Evolutionary conservation across 2,797 vertebrate genomes (phyloP).

Genomic region (Odontamblyopus rebecca): DNA sequence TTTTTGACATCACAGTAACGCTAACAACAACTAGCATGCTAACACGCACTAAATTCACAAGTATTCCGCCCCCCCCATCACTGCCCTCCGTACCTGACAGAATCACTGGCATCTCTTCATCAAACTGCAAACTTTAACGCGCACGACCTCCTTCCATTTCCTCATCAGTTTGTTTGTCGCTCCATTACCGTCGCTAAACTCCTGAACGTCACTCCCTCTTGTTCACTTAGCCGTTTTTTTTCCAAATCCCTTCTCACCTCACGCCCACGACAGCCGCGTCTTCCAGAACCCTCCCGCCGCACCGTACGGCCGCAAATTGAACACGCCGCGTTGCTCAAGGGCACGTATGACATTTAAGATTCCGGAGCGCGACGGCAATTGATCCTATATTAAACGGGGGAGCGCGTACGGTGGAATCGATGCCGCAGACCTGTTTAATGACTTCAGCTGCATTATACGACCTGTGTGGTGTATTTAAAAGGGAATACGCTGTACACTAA

Average conservation of each 20-base stretch:
- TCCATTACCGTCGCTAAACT: constrained; percentile 4
- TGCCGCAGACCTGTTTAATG: constrained; percentile 3
- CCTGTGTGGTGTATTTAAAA: constrained; percentile 6
- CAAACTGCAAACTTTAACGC: neutral
- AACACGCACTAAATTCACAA: too few relatives aligned
- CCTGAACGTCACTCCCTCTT: neutral
- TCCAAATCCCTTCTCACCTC: neutral
- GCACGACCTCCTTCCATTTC: neutral
- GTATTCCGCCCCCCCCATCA: too few relatives aligned
- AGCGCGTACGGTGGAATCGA: constrained; percentile 23
- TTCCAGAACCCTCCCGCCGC: neutral
- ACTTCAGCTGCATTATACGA: neutral
- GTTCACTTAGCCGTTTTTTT: neutral
- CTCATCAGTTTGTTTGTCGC: neutral
- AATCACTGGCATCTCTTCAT: neutral
- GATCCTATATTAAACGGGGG: constrained; percentile 29
- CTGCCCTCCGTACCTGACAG: neutral
- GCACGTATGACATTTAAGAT: constrained; percentile 14
- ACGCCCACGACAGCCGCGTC: neutral
- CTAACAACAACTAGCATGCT: too few relatives aligned
- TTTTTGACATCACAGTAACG: too few relatives aligned
- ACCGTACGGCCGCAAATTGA: neutral
- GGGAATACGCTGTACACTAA: neutral
- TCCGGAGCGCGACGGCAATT: constrained; percentile 25
- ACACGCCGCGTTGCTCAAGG: constrained; percentile 4